These are phyloP conservation scores for Morpho deidamia DNA, from an alignment of 2,888 invertebrate genomes.

Conservation along the genomic window DNA sequence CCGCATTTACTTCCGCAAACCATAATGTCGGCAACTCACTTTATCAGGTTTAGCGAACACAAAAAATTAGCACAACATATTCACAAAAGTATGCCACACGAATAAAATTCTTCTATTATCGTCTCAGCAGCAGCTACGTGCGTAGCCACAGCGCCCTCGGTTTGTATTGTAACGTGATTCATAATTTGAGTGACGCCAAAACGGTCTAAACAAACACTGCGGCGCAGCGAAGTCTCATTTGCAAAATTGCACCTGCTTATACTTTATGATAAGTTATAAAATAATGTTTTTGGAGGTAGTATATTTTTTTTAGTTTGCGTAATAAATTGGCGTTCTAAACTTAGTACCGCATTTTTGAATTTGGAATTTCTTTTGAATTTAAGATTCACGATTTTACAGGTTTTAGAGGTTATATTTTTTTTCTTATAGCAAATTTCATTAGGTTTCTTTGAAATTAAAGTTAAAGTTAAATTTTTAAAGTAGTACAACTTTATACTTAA, in stretches of 20 bases:
- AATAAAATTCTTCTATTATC: conserved; percentile 27
- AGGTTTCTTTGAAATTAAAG: too few species aligned
- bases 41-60: conserved; percentile 19
- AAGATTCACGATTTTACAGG: too few species aligned
- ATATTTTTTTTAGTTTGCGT: too few species aligned
- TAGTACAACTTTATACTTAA: too few species aligned
- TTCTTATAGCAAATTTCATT: too few species aligned
- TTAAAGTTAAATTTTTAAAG: too few species aligned
- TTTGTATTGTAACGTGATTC: conserved; percentile 8
- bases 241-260: background rate
- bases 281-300: too few species aligned
- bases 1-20: conserved; percentile 35
- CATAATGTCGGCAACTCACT: conserved; percentile 10
- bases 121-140: conserved; percentile 29
- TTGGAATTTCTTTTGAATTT: too few species aligned
- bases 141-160: conserved; percentile 19
- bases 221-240: background rate
- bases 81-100: conserved; percentile 51
- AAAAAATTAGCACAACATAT: conserved; percentile 37
- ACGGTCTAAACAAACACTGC: conserved; percentile 3
- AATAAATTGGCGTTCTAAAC: too few species aligned
- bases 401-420: too few species aligned
- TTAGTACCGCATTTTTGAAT: too few species aligned
- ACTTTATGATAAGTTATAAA: too few species aligned
- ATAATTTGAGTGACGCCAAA: background rate